Base-by-base conservation (phyloP, 2,888 invertebrate species). In the Thymelicus lineola region DNA sequence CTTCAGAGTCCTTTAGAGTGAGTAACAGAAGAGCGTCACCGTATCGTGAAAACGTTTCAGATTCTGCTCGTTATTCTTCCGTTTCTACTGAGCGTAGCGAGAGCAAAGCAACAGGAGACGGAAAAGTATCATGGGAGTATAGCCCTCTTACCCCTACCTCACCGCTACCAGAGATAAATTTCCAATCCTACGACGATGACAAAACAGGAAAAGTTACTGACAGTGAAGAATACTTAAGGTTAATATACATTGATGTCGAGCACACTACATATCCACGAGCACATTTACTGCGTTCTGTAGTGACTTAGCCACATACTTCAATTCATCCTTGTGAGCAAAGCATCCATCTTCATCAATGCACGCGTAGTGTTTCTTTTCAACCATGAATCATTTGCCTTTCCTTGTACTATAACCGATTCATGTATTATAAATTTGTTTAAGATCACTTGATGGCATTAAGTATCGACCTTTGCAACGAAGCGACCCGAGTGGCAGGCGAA, bases 401-500 rank as follows among this genome's bases (percentile, higher is more conserved):
- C 82, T 80, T 91, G 88, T 88, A 90, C 79, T 83, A 91, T 89
- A 91, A 76, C 78, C 88, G 82, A 87, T 84, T 91, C 89, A 90
- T 86, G 76, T 90, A 76, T 82, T 82, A 79, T 85, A 80, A 81
- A 84, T 92, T 94, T 91, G 91, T 94, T 94, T 90, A 93, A 94
- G 94, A 86, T 95, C 95, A 78, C 92, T 96, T 82, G 96, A 96
- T 86, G 96, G 96, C 77, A 94, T 96, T 80, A 95, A 95, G 85
- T 94, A 86, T 80, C 94, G 95, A 74, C 95, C 95, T 69, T 83
- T 95, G 78, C 91, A 95, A 83, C 94, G 95, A 74, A 95, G 93
- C 83, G 95, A 95, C 87, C 95, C 95, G 75, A 95, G 95, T 75
- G 94, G 95, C 74, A 87, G 95, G 53, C 89, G 95, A 73, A 90